Evolutionary conservation across 2,797 vertebrate species (phyloP).

Genomic region (Mionectes olivaceus): DNA sequence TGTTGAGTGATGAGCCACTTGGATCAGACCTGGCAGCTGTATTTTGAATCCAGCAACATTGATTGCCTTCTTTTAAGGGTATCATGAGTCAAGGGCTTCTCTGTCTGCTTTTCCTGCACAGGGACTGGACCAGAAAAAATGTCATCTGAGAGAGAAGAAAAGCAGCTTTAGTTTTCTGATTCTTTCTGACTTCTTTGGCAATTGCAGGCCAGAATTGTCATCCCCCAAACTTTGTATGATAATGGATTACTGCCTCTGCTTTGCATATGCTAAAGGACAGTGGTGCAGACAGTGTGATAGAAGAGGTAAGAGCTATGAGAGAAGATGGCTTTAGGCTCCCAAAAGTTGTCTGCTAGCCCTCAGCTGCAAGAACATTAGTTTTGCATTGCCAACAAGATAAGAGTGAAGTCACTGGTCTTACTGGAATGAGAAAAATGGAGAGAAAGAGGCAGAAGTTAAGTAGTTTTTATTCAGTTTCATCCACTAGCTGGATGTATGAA

Average conservation of each 20-base stretch:
- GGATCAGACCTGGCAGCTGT: neutral
- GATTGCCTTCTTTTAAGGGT: neutral
- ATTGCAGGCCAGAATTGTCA: neutral
- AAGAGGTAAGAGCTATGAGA: neutral
- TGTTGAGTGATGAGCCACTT: neutral
- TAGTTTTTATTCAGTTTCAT: neutral
- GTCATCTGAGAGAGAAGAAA: neutral
- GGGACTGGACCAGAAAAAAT: neutral
- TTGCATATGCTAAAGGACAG: neutral
- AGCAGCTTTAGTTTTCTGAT: neutral
- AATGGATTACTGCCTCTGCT: neutral
- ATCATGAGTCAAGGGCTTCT: neutral
- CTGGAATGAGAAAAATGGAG: neutral
- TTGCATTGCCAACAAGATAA: neutral
- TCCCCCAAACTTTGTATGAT: fast-evolving
- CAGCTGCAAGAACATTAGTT: neutral
- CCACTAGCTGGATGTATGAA: neutral
- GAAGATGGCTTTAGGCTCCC: neutral
- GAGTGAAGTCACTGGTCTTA: neutral
- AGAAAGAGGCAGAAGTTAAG: neutral
- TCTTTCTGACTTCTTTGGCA: neutral
- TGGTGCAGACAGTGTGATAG: fast-evolving
- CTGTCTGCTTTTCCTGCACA: neutral
- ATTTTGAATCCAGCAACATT: neutral
- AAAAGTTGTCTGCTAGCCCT: neutral